Evolutionary conservation across 2,888 invertebrate genomes (phyloP).

Genomic region (Scaptomyza cyrtandrae): DNA sequence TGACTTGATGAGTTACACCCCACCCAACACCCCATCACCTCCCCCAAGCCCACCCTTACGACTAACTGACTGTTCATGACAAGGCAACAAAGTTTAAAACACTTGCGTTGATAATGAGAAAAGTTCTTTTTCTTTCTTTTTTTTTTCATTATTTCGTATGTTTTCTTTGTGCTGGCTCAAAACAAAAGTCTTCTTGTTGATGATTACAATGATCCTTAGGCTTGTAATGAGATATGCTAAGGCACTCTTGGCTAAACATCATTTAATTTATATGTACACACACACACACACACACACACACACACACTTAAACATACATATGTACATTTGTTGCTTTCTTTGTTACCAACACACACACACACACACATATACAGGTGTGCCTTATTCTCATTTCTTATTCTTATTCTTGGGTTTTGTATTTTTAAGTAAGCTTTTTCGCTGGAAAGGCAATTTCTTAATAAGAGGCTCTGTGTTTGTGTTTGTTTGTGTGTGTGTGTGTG

Average conservation of each 20-base stretch:
- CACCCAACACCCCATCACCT: background rate
- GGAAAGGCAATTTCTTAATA: slow-evolving; percentile 17
- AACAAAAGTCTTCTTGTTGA: slow-evolving; percentile 57
- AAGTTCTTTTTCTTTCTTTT: slow-evolving; percentile 52
- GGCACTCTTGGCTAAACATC: slow-evolving; percentile 61
- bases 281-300: background rate
- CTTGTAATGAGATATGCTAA: slow-evolving; percentile 68
- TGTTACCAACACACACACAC: slow-evolving; percentile 19
- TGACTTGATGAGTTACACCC: slow-evolving; percentile 15
- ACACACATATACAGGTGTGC: slow-evolving; percentile 39
- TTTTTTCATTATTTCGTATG: slow-evolving; percentile 48
- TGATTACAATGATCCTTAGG: slow-evolving; percentile 67
- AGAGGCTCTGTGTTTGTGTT: background rate
- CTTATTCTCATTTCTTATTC: background rate
- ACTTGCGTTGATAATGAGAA: slow-evolving; percentile 73
- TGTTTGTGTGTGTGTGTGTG: too few species aligned
- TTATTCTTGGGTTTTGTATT: slow-evolving; percentile 7
- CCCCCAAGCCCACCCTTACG: background rate
- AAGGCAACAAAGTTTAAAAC: slow-evolving; percentile 56
- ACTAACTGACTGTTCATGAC: background rate
- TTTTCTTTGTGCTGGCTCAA: slow-evolving; percentile 45
- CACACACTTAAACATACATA: slow-evolving; percentile 14
- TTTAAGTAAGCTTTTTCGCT: slow-evolving; percentile 1
- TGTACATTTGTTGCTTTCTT: slow-evolving; percentile 34
- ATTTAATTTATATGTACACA: slow-evolving; percentile 19